Percentiles rank a stretch among this genome's conserved stretches.
phyloP scores from a whole-genome alignment of 2,797 vertebrate species.

The Prionace glauca region DNA sequence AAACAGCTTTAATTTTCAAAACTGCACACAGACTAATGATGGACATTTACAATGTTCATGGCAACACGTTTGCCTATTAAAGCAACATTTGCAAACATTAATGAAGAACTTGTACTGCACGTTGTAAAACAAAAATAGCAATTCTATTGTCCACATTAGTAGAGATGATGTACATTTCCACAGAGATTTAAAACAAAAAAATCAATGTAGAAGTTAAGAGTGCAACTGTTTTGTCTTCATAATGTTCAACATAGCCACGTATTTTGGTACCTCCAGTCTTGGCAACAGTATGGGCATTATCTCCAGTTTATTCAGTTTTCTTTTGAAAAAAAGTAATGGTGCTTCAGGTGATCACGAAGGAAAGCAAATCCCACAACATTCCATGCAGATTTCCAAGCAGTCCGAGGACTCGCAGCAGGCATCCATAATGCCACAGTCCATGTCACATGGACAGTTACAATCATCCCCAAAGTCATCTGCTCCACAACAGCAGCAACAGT shows the following conservation, averaged over 20 bases:
- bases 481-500: conserved; percentile 81
- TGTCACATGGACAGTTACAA: conserved; percentile 90
- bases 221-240: conserved; percentile 8
- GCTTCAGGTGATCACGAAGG: conserved; percentile 58
- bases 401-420: conserved; percentile 95
- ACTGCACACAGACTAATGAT: neutral
- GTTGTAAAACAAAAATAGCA: neutral
- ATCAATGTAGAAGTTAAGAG: neutral
- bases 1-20: neutral
- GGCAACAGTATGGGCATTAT: neutral
- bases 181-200: neutral
- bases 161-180: conserved; percentile 22
- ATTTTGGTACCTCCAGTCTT: neutral
- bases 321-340: neutral
- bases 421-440: conserved; percentile 97
- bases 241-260: neutral
- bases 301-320: neutral
- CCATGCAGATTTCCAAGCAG: conserved; percentile 98
- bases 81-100: conserved; percentile 19
- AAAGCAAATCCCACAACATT: conserved; percentile 98
- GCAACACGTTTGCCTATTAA: neutral
- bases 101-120: neutral
- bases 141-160: neutral
- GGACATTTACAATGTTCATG: neutral
- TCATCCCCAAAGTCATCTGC: conserved; percentile 83